phyloP scores from a whole-genome alignment of 1,140 invertebrate species.

The Eumeta japonica region DNA sequence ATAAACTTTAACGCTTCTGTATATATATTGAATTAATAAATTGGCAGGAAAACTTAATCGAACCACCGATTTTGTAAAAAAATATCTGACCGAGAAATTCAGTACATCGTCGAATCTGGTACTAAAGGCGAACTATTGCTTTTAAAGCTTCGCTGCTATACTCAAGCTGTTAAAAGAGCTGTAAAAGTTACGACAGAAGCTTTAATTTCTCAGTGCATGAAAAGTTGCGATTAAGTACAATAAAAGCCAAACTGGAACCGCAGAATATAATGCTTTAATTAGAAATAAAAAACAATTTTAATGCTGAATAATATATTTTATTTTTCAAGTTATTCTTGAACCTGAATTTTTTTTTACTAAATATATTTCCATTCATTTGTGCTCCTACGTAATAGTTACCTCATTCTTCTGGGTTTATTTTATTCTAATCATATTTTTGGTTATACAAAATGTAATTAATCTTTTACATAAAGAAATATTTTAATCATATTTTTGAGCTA shows the following conservation, averaged over 20 bases:
- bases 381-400: no score
- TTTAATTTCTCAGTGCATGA: not conserved
- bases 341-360: no score
- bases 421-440: no score
- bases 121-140: slow-evolving; percentile 2
- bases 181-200: slow-evolving; percentile 11
- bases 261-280: slow-evolving; percentile 10
- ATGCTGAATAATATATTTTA: no score
- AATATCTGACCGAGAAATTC: slow-evolving; percentile 4
- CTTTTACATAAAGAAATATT: no score
- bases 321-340: no score
- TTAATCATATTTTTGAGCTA: no score
- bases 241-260: slow-evolving; percentile 1
- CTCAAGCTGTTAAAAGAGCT: slow-evolving; percentile 11
- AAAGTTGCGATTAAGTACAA: not conserved
- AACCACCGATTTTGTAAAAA: no score
- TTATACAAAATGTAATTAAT: no score
- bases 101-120: slow-evolving; percentile 3
- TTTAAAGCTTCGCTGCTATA: slow-evolving; percentile 9
- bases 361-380: no score
- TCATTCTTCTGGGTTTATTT: no score
- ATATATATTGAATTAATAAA: slow-evolving; percentile 10
- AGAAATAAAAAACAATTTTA: no score
- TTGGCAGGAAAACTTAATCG: slow-evolving; percentile 10
- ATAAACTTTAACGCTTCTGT: slow-evolving; percentile 8